phyloP scores from a whole-genome alignment of 2,888 invertebrate genomes.

The Tenthredo mesomela region DNA sequence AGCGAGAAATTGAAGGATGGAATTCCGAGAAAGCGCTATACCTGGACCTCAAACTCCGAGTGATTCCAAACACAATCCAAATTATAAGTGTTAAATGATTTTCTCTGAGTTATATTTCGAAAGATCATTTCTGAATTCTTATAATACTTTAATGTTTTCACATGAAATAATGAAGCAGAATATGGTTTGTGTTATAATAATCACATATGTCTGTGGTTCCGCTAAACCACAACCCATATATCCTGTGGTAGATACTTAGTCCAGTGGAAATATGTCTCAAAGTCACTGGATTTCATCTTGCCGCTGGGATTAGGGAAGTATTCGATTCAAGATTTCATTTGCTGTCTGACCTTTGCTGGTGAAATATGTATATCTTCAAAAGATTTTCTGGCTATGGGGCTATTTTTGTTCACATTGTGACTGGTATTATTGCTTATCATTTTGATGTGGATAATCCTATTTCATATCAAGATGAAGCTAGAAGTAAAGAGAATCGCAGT shows the following conservation, averaged over 20 bases:
- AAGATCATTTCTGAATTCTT: background rate
- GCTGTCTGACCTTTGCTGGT: background rate
- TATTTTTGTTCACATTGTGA: slow-evolving; percentile 5
- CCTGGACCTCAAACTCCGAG: slow-evolving; percentile 68
- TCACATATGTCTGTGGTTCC: background rate
- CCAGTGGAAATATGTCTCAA: background rate
- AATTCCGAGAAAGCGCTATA: slow-evolving; percentile 80
- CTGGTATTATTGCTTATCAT: slow-evolving; percentile 63
- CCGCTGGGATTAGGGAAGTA: background rate
- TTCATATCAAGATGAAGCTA: slow-evolving; percentile 66
- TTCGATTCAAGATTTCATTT: background rate
- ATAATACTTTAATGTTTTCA: background rate
- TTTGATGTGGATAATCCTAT: slow-evolving; percentile 68
- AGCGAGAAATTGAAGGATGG: slow-evolving; percentile 93
- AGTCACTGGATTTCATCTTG: background rate
- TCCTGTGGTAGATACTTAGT: background rate
- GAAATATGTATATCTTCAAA: slow-evolving; percentile 7
- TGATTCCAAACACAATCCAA: slow-evolving; percentile 69
- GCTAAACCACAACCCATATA: background rate
- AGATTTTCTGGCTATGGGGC: background rate
- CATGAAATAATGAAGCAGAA: background rate
- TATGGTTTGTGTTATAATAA: background rate
- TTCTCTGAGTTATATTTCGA: no score
- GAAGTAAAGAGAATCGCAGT: slow-evolving; percentile 52
- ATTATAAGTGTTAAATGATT: no score